These are phyloP conservation scores for Lacanobia oleracea DNA, from an alignment of 2,888 invertebrate species.

Conservation along the genomic window DNA sequence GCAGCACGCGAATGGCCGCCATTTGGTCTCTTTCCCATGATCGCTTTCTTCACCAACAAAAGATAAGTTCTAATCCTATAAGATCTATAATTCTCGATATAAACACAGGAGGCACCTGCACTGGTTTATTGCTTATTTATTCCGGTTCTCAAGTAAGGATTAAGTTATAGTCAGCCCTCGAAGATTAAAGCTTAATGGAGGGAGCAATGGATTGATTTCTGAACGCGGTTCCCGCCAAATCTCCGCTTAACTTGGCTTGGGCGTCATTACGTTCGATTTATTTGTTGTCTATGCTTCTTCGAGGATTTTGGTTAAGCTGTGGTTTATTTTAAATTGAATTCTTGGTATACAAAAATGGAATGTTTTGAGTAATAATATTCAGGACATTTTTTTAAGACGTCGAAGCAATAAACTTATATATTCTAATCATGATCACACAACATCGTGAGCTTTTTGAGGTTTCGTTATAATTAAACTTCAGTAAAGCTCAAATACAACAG, in stretches of 20 bases:
- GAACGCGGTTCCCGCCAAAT: slow-evolving; percentile 82
- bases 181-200: slow-evolving; percentile 90
- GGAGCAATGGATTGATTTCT: slow-evolving; percentile 89
- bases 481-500: slow-evolving; percentile 50
- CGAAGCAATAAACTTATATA: slow-evolving; percentile 3
- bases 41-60: slow-evolving; percentile 68
- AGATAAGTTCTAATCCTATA: slow-evolving; percentile 72
- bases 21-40: slow-evolving; percentile 85
- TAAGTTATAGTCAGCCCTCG: slow-evolving; percentile 89
- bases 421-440: slow-evolving; percentile 51
- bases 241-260: slow-evolving; percentile 71
- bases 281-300: slow-evolving; percentile 63
- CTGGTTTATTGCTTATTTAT: slow-evolving; percentile 90
- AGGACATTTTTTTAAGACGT: neutral
- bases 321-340: slow-evolving; percentile 44
- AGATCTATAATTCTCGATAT: slow-evolving; percentile 79
- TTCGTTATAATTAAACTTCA: slow-evolving; percentile 58
- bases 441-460: slow-evolving; percentile 12
- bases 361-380: neutral
- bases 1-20: slow-evolving; percentile 80
- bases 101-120: slow-evolving; percentile 85
- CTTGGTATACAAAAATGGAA: slow-evolving; percentile 19
- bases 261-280: slow-evolving; percentile 69
- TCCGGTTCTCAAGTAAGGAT: slow-evolving; percentile 87
- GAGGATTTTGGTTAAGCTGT: slow-evolving; percentile 57